phyloP scores from a whole-genome alignment of 92 coral and sea anemone genomes.

The Phenganax subtilis region DNA sequence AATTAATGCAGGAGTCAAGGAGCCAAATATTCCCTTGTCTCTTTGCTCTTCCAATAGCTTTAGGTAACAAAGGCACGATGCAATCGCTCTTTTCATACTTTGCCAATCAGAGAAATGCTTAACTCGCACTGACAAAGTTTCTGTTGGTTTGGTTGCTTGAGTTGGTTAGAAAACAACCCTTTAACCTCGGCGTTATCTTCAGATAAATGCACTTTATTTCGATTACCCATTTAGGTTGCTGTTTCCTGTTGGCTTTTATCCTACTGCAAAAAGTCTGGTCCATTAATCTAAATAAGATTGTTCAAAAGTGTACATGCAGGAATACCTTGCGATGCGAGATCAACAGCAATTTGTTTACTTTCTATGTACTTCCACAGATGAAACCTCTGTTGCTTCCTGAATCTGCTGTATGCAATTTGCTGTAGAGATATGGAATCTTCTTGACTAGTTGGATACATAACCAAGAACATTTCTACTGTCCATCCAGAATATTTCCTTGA shows the following conservation, averaged over 20 bases:
- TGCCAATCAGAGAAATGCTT: constrained; percentile 47
- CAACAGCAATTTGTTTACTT: constrained; percentile 12
- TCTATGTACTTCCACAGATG: constrained; percentile 17
- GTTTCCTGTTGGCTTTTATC: constrained; percentile 2
- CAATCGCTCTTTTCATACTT: constrained; percentile 20
- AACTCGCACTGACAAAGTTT: neutral
- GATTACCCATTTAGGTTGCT: neutral
- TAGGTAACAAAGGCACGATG: constrained; percentile 29
- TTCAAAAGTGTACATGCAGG: neutral
- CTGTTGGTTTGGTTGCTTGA: neutral
- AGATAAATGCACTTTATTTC: neutral
- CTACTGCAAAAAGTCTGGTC: constrained; percentile 33
- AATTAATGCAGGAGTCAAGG: neutral
- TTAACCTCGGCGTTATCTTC: constrained; percentile 12
- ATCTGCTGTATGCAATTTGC: constrained; percentile 33
- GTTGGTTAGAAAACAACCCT: neutral
- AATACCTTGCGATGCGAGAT: constrained; percentile 32
- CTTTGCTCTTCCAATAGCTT: neutral
- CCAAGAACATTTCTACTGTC: constrained; percentile 21
- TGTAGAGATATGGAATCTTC: constrained; percentile 16
- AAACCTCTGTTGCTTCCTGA: constrained; percentile 2
- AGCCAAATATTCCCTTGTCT: neutral
- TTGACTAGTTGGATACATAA: constrained; percentile 15
- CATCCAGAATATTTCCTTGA: neutral
- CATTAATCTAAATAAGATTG: constrained; percentile 10